Evolutionary conservation across 2,888 invertebrate genomes (phyloP), one percentile per base, ranked within the genome.

Genomic region (Spodoptera exigua): DNA sequence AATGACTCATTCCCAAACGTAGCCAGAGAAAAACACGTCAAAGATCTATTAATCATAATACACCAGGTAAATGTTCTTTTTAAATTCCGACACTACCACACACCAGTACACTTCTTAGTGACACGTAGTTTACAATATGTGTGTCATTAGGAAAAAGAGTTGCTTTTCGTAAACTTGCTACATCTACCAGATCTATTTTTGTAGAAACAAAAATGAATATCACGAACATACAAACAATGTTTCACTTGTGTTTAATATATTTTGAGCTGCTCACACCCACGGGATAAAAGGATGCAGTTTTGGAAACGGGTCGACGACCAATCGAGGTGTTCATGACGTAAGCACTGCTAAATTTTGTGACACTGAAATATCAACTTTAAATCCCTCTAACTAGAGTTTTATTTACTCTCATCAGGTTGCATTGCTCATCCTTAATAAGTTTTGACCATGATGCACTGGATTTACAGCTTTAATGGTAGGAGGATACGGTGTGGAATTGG

Each of bases 221-320:
- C 7, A 3, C 34, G 5, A 13, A 40, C 21, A 40, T 57, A 37
- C 16, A 58, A 9, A 70, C 54, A 74, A 57, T 51, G 69, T 54
- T 41, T 49, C 43, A 51, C 18, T 48, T 14, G 37, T 54, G 54
- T 71, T 61, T 60, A 12, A 64, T 53, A 55, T 70, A 70, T 74
- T 57, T 45, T 11, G 14, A 55, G 56, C 17, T 61, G 63, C 52
- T 41, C 3, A 49, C 68, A 27, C 68, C 62, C 67, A 76, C 66
- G 37, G 45, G 54, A 44, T 66, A 52, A 61, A 69, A 72, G 63
- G 66, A 74, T 76, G 74, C 76, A 68, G 32, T 70, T 77, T 77
- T 59, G 63, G 64, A 61, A 61, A 48, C 70, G 51, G 79, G 76
- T 75, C 80, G 63, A 70, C 47, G 76, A 56, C 75, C 79, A 74